Base-by-base conservation (phyloP, 2,113 vertebrate genomes). In the Semicossyphus pulcher region DNA sequence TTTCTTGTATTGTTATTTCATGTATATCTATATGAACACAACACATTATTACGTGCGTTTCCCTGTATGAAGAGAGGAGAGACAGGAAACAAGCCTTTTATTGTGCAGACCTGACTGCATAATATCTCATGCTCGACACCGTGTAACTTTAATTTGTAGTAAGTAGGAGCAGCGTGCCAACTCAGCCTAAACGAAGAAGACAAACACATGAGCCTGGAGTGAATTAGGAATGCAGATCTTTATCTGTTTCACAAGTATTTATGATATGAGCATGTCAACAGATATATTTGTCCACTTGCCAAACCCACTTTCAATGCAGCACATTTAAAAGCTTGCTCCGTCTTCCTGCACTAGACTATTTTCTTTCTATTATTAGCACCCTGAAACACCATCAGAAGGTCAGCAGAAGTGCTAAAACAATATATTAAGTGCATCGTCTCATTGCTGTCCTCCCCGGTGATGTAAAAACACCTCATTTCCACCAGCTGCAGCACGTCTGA, bases 401-500 rank as follows among this genome's bases (percentile, higher is more conserved):
- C 77, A 65, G 25, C 42, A 71, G 59, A 59, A 81, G 44, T 23
- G 60, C 29, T 72, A 37, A 6, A 78, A 29, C 3, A 39, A 51
- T 28, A 36, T 26, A 60, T 67, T 65, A 64, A 41, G 58, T 7
- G 39, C 15, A 28, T 56, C 39, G 2, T 29, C 59, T 76, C 29
- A 37, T 52, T 70, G 28, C 29, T 49, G 1, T 65, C 48, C 56
- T 69, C 52, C 32, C 25, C n/a, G 42, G 26, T 4, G 28, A 67
- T 59, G 31, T 69, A 54, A 81, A 76, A 72, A 66, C 56, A 69
- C 10, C 61, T 67, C 10, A 72, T 66, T 80, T 77, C 31, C 44
- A 63, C 23, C 51, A 1, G 60, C 61, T 11, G 76, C 37, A n/a
- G 42, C 20, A 10, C 32, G 48, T 54, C 42, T 72, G 77, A 88